These are phyloP conservation scores for Cheirogaleus medius DNA, from an alignment of 2,113 vertebrate genomes.

Conservation along the genomic window DNA sequence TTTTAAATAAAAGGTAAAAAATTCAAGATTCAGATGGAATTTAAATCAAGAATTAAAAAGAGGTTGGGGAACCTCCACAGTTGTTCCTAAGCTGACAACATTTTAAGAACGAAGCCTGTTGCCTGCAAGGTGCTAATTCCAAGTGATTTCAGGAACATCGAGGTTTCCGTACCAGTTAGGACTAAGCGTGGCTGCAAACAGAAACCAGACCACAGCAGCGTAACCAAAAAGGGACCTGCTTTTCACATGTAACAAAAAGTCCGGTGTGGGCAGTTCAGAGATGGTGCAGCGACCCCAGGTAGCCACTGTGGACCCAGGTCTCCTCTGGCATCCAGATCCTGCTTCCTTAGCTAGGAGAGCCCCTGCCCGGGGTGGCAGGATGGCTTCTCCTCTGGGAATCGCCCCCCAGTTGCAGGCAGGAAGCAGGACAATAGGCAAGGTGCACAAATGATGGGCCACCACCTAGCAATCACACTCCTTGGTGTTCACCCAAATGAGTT, in stretches of 20 bases:
- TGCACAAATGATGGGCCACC: neutral
- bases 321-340: neutral
- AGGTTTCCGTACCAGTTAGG: neutral
- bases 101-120: neutral
- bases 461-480: neutral
- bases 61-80: neutral
- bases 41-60: neutral
- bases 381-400: neutral
- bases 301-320: neutral
- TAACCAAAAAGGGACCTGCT: neutral
- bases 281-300: neutral
- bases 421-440: neutral
- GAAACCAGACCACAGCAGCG: neutral
- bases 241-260: neutral
- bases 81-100: neutral
- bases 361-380: neutral
- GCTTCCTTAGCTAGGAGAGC: neutral
- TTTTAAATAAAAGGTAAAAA: slow-evolving; percentile 22
- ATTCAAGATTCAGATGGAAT: neutral
- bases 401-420: neutral
- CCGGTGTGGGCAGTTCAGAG: neutral
- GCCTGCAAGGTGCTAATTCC: neutral
- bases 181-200: neutral
- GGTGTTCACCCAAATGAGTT: neutral
- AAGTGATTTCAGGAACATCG: neutral